A percentile compares a stretch with the other conserved stretches of the same genome.
phyloP scores from a whole-genome alignment of 2,888 invertebrate species.

The Phoenoteleia sp. region DNA sequence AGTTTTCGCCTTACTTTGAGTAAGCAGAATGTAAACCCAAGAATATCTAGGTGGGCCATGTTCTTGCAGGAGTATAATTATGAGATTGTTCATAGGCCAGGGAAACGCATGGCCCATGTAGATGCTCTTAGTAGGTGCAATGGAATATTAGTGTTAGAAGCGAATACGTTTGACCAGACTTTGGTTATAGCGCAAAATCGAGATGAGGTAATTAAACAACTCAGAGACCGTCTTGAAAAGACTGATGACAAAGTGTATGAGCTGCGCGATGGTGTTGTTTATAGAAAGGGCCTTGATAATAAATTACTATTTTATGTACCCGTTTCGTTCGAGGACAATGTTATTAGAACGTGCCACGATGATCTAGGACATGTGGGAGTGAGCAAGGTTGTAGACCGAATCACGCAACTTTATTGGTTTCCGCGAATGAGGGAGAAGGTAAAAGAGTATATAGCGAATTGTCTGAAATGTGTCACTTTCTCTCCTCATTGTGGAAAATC shows the following conservation, averaged over 20 bases:
- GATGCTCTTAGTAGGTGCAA: neutral
- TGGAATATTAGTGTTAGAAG: neutral
- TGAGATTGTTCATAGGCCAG: neutral
- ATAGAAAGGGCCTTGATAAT: slow-evolving; percentile 60
- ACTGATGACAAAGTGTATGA: neutral
- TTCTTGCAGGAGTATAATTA: slow-evolving; percentile 1
- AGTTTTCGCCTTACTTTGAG: too few species aligned
- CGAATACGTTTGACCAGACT: neutral
- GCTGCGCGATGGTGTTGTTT: neutral
- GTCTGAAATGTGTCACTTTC: slow-evolving; percentile 75
- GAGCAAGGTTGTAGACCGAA: slow-evolving; percentile 44
- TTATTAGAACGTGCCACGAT: slow-evolving; percentile 32
- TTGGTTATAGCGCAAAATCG: neutral
- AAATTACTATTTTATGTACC: slow-evolving; percentile 65
- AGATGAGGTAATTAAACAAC: slow-evolving; percentile 33
- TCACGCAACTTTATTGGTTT: neutral
- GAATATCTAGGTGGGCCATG: neutral
- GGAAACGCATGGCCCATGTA: neutral
- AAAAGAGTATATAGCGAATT: slow-evolving; percentile 66
- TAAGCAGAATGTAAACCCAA: neutral
- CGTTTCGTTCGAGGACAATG: slow-evolving; percentile 45
- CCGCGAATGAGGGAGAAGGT: neutral
- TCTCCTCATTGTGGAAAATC: slow-evolving; percentile 71
- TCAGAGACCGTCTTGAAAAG: neutral
- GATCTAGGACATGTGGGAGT: slow-evolving; percentile 58